Evolutionary conservation across 2,113 vertebrate species (phyloP).

Genomic region (Sapajus apella): DNA sequence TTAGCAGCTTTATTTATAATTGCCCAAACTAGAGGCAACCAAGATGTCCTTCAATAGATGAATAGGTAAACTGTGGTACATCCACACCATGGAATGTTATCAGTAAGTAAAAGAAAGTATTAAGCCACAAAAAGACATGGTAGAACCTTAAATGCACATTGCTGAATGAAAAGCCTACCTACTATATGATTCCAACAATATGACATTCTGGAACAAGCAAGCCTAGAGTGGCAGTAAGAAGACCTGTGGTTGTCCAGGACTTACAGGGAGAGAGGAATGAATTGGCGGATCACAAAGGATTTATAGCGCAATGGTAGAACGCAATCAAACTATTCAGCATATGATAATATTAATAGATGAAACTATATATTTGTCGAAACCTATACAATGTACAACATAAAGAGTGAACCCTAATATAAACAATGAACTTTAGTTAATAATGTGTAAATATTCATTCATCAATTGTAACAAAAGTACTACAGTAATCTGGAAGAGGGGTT

Average conservation of each 20-base stretch:
- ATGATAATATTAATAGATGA: neutral
- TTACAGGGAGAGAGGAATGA: neutral
- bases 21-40: neutral
- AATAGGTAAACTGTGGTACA: neutral
- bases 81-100: neutral
- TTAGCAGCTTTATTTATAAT: slow-evolving; percentile 4
- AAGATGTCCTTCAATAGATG: slow-evolving; percentile 8
- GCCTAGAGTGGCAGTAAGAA: neutral
- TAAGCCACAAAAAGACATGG: neutral
- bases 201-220: slow-evolving; percentile 6
- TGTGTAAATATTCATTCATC: neutral
- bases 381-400: neutral
- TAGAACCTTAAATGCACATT: neutral
- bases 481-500: neutral
- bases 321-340: neutral
- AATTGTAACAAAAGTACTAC: neutral
- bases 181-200: neutral
- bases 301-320: neutral
- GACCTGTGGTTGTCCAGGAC: neutral
- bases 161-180: neutral
- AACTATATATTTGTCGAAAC: neutral
- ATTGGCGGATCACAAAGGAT: neutral
- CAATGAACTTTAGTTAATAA: slow-evolving; percentile 8
- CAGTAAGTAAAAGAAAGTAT: slow-evolving; percentile 29
- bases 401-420: neutral